A percentile compares a stretch with the other conserved stretches of the same genome.
Evolutionary conservation across 2,113 vertebrate species (phyloP).

Genomic region (Lagenorhynchus albirostris): DNA sequence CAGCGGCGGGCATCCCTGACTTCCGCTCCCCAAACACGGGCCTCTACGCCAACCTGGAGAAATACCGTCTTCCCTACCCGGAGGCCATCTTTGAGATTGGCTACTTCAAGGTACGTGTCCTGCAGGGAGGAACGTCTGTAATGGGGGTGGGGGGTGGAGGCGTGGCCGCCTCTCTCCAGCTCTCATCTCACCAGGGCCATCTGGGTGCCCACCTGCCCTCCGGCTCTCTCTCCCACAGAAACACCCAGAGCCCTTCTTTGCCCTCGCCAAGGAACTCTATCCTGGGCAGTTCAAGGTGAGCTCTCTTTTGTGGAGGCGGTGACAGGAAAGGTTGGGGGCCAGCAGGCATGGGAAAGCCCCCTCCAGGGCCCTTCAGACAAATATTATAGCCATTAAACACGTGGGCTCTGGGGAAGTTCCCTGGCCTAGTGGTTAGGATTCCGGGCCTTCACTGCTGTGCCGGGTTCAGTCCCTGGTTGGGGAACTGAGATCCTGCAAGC

Average conservation of each 20-base stretch:
- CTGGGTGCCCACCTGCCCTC: not conserved
- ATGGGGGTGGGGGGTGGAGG: not conserved
- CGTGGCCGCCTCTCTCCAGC: not conserved
- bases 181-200: not conserved
- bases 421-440: not conserved
- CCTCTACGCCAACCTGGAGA: constrained; percentile 92
- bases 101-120: constrained; percentile 89
- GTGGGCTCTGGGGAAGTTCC: not conserved
- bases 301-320: not conserved
- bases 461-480: not conserved
- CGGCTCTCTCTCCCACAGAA: constrained; percentile 78
- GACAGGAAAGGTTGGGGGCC: not conserved
- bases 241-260: constrained; percentile 94
- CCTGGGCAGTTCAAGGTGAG: constrained; percentile 95
- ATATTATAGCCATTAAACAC: too few species aligned
- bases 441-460: not conserved
- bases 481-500: not conserved
- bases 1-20: constrained; percentile 94
- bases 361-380: not conserved
- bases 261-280: constrained; percentile 92
- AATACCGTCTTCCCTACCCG: constrained; percentile 91
- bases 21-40: constrained; percentile 93
- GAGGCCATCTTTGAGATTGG: constrained; percentile 95
- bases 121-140: not conserved
- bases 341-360: not conserved